These are phyloP conservation scores for Nycticryphes semicollaris DNA, from an alignment of 2,113 vertebrate species.

Conservation along the genomic window DNA sequence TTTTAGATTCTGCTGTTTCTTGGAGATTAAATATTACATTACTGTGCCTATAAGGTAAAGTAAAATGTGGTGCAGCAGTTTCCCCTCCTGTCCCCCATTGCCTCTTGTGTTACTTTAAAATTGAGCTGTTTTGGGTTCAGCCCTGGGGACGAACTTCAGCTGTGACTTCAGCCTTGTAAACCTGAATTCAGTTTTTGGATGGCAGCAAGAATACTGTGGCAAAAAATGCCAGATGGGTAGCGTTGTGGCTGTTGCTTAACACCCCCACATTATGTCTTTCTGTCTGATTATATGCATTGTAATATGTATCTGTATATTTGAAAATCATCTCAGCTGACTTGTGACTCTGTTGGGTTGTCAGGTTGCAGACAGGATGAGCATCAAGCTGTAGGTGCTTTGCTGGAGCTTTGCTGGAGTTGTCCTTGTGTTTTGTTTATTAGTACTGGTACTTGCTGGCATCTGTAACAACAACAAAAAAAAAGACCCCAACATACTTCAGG, in stretches of 20 bases:
- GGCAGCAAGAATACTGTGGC: neutral
- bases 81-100: accelerated
- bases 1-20: neutral
- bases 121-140: neutral
- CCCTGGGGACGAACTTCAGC: neutral
- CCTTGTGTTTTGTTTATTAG: neutral
- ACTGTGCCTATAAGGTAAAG: neutral
- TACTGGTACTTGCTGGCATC: neutral
- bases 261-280: neutral
- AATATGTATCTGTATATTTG: neutral
- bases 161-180: neutral
- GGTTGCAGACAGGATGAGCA: neutral
- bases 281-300: neutral
- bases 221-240: neutral
- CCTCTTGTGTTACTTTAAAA: neutral
- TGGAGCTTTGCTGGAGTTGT: neutral
- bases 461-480: neutral
- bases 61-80: neutral
- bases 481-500: neutral
- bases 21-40: neutral
- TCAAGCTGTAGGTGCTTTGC: neutral
- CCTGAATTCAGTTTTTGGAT: neutral
- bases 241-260: neutral
- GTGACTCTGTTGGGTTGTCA: neutral
- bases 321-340: neutral